A percentile compares a stretch with the other conserved stretches of the same genome.
Conservation (phyloP, 2,113 vertebrate species). For the Chionodraco myersi region DNA sequence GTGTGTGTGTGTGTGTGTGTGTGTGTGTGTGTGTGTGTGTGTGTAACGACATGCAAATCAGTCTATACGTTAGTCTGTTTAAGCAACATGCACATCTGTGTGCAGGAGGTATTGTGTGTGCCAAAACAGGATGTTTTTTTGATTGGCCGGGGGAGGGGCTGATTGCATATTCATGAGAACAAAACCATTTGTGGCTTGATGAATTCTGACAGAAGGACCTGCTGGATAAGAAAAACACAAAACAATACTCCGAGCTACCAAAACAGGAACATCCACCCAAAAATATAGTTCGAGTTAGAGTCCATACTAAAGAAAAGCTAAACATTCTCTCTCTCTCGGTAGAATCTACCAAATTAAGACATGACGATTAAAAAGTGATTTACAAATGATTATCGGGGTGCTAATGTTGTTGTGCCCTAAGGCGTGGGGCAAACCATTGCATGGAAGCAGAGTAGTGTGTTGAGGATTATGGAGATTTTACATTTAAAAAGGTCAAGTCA, state of each 20-base stretch:
- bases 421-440: too few species aligned
- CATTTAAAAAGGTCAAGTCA: too few species aligned
- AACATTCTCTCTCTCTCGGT: not conserved
- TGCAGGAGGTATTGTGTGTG: constrained; percentile 16
- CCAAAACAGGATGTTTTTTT: constrained; percentile 38
- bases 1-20: too few species aligned
- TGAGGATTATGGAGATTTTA: too few species aligned
- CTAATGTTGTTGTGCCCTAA: too few species aligned
- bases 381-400: too few species aligned
- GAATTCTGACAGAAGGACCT: constrained; percentile 65
- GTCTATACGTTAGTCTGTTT: not conserved
- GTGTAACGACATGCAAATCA: too few species aligned
- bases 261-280: constrained; percentile 5
- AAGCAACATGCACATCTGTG: not conserved
- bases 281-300: not conserved
- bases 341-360: too few species aligned
- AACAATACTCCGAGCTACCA: not conserved
- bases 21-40: not conserved
- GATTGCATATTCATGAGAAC: constrained; percentile 72
- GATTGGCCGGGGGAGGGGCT: constrained; percentile 47
- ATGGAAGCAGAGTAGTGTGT: too few species aligned
- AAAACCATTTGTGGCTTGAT: constrained; percentile 68
- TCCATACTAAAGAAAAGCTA: not conserved
- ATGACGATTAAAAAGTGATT: too few species aligned
- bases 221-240: constrained; percentile 48